phyloP scores from a whole-genome alignment of 2,797 vertebrate species.

The Hydrophis major region DNA sequence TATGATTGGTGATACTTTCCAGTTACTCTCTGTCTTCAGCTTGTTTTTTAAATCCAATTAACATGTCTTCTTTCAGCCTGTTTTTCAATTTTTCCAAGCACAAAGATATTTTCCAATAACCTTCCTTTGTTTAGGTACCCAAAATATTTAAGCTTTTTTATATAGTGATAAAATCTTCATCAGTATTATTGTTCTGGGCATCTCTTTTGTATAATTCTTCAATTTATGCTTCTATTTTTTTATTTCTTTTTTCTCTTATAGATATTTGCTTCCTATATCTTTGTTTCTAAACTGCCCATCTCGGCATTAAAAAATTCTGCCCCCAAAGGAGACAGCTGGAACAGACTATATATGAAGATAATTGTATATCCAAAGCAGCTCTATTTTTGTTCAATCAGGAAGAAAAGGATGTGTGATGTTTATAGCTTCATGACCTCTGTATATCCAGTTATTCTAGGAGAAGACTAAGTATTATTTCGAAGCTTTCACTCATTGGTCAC shows the following conservation, averaged over 20 bases:
- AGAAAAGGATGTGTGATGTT: background rate
- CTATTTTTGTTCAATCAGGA: background rate
- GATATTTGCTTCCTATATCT: background rate
- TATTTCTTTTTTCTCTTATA: background rate
- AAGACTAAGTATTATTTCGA: background rate
- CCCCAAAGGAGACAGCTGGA: background rate
- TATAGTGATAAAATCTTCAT: background rate
- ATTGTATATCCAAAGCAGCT: background rate
- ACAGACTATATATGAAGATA: background rate
- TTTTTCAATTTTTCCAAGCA: background rate
- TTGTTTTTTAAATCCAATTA: background rate
- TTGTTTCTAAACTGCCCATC: background rate
- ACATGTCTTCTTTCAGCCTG: background rate
- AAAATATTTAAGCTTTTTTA: background rate
- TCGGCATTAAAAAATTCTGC: background rate
- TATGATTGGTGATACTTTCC: background rate
- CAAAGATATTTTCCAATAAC: background rate
- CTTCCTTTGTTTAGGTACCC: background rate
- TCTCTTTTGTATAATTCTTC: background rate
- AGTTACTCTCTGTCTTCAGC: background rate
- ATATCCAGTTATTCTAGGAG: background rate
- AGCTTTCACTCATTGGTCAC: background rate
- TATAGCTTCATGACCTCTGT: background rate
- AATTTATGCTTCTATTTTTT: background rate
- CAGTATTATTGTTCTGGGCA: background rate